Conservation (phyloP, 2,888 invertebrate species). For the Torymus tubicola region DNA sequence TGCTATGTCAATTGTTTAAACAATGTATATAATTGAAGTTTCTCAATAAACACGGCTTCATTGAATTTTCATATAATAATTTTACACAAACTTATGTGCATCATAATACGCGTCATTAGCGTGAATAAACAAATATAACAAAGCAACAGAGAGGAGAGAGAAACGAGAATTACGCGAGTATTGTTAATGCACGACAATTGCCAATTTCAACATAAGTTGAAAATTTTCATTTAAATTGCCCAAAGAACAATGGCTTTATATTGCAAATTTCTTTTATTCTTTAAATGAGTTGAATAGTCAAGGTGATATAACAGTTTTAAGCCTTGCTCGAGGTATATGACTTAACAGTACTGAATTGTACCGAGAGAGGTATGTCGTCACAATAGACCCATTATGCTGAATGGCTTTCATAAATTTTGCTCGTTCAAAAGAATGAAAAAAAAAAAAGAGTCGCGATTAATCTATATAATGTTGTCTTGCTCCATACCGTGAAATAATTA, state of each 20-base stretch:
- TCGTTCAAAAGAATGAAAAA: conserved; percentile 36
- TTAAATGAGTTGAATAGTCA: conserved; percentile 47
- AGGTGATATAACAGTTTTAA: conserved; percentile 52
- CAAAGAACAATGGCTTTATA: conserved; percentile 49
- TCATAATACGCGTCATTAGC: no score
- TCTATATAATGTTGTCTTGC: conserved; percentile 26
- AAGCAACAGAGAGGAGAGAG: no score
- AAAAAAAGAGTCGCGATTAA: conserved; percentile 42
- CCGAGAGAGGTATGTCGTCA: conserved; percentile 43
- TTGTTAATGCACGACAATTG: conserved; percentile 19
- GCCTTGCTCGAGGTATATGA: conserved; percentile 52
- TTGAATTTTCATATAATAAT: no score
- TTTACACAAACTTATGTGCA: no score
- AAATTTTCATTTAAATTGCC: conserved; percentile 27
- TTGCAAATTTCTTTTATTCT: conserved; percentile 48
- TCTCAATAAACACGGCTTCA: no score
- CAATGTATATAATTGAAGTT: no score
- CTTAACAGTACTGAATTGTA: conserved; percentile 52
- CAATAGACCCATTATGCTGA: conserved; percentile 55
- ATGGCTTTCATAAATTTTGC: conserved; percentile 56
- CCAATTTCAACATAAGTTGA: conserved; percentile 17
- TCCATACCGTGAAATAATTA: conserved; percentile 23
- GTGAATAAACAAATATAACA: no score
- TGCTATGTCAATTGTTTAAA: no score
- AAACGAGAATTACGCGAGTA: no score